phyloP scores from a whole-genome alignment of 1,140 invertebrate species.

The Hylaeus anthracinus region DNA sequence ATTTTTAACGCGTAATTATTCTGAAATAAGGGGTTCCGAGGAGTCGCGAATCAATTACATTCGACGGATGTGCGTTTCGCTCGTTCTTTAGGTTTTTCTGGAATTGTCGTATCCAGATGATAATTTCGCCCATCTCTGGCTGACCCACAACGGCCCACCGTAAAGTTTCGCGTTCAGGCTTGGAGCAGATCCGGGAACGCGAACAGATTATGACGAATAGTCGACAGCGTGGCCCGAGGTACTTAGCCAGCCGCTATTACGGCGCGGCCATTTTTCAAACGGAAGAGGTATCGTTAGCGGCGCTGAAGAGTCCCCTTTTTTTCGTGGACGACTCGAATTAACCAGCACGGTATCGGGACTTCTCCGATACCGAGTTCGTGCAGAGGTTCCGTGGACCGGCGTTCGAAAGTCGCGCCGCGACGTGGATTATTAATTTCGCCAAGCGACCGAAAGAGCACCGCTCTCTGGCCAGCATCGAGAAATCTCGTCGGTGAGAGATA shows the following conservation, averaged over 20 bases:
- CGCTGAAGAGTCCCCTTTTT: slow-evolving; percentile 6
- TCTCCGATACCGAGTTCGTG: slow-evolving; percentile 12
- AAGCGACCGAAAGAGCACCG: slow-evolving; percentile 23
- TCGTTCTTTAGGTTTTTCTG: too few species aligned
- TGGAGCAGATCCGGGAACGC: slow-evolving; percentile 2
- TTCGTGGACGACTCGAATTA: slow-evolving; percentile 39
- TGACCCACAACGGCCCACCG: neutral
- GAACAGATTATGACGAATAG: slow-evolving; percentile 62
- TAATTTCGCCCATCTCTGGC: neutral
- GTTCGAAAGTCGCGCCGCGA: slow-evolving; percentile 34
- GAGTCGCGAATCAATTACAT: neutral
- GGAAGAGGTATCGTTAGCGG: slow-evolving; percentile 51
- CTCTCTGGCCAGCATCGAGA: neutral
- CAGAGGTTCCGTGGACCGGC: neutral
- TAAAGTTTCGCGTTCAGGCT: too few species aligned
- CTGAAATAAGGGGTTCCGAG: neutral
- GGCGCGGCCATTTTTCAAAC: slow-evolving; percentile 54
- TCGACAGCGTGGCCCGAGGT: slow-evolving; percentile 17
- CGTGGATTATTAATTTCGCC: slow-evolving; percentile 49
- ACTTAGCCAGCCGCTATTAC: slow-evolving; percentile 54
- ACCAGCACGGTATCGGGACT: slow-evolving; percentile 34
- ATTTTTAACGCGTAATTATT: neutral
- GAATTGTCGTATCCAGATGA: too few species aligned
- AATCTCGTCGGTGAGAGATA: slow-evolving; percentile 20
- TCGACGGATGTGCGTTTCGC: too few species aligned